Conservation (phyloP, 2,113 vertebrate species). For the Pseudopipra pipra region DNA sequence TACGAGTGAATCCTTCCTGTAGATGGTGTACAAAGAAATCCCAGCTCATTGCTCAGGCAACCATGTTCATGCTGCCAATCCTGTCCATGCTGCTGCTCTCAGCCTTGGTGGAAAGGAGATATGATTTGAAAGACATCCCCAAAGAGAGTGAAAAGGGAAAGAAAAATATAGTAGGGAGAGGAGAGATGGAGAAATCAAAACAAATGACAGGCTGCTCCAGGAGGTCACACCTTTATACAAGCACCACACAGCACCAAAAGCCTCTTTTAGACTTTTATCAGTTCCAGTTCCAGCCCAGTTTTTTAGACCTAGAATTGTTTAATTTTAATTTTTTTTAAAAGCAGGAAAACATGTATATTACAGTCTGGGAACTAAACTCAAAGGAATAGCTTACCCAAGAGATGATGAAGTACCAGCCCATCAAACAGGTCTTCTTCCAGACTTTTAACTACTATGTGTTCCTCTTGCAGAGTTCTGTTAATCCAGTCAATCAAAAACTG, state of each 20-base stretch:
- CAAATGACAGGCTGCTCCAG: not conserved
- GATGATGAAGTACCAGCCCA: conserved; percentile 91
- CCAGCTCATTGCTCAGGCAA: not conserved
- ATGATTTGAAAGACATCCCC: not conserved
- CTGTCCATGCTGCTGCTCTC: not conserved
- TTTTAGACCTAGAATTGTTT: not conserved
- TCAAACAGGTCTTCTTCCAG: conserved; percentile 93
- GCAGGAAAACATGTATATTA: not conserved
- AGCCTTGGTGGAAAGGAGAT: not conserved
- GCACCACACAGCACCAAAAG: not conserved
- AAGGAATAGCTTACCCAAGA: conserved; percentile 80
- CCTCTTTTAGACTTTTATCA: not conserved
- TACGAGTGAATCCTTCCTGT: not conserved
- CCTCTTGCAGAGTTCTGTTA: conserved; percentile 80
- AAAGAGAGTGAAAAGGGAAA: not conserved
- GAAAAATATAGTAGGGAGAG: not conserved
- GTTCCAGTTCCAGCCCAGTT: not conserved
- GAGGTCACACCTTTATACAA: not conserved
- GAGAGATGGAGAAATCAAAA: not conserved
- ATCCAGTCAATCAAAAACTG: conserved; percentile 88
- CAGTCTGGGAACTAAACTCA: not conserved
- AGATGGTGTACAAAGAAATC: not conserved
- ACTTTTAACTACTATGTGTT: conserved; percentile 89
- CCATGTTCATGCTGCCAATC: not conserved
- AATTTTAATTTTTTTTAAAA: not conserved